Percentiles rank a stretch among this genome's conserved stretches.
Conservation (phyloP, 2,113 vertebrate genomes). For the Cyprinus carpio region DNA sequence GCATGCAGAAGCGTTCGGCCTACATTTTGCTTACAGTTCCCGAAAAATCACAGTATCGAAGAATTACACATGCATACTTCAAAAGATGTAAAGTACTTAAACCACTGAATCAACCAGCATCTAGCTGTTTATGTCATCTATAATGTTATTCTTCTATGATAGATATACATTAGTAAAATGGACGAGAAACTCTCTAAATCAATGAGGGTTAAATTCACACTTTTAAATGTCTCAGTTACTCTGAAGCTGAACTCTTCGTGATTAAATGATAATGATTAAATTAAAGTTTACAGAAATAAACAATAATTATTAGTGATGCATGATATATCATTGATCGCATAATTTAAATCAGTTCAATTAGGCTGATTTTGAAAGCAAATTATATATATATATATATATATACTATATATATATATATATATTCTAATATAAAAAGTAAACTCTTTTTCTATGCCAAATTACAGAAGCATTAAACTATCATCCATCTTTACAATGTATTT, state of each 20-base stretch:
- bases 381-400: too few relatives aligned
- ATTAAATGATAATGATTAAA: too few relatives aligned
- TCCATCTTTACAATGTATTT: too few relatives aligned
- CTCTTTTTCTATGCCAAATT: not conserved
- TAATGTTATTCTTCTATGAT: not conserved
- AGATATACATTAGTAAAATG: too few relatives aligned
- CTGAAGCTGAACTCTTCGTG: not conserved
- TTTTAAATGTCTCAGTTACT: not conserved
- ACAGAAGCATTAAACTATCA: too few relatives aligned
- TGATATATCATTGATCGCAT: not conserved
- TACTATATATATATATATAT: too few relatives aligned
- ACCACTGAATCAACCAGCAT: not conserved
- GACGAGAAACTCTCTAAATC: not conserved
- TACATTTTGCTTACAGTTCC: not conserved
- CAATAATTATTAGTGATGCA: not conserved
- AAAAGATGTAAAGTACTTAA: not conserved
- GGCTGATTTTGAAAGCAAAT: too few relatives aligned
- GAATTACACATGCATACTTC: not conserved
- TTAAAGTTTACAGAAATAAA: too few relatives aligned
- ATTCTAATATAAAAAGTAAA: not conserved
- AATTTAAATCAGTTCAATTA: not conserved
- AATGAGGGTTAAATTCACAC: not conserved
- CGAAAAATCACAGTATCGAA: not conserved
- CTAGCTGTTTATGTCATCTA: not conserved
- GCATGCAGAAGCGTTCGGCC: not conserved